Evolutionary conservation across 2,113 vertebrate genomes (phyloP).

Genomic region (Tamias sibiricus): DNA sequence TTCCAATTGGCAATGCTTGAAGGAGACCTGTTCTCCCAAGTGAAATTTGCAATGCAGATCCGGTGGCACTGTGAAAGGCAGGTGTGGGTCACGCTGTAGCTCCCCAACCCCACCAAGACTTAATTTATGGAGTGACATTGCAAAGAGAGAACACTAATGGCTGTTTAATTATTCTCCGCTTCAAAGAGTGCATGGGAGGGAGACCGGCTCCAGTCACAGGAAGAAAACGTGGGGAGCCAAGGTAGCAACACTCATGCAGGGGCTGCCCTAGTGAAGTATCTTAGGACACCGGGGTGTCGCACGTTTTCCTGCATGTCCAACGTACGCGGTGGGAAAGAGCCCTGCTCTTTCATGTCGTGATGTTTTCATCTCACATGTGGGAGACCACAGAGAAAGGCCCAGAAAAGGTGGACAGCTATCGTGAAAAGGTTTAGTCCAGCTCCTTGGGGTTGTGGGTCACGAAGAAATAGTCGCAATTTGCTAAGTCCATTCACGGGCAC

Average conservation of each 20-base stretch:
- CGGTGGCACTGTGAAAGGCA: conserved; percentile 69
- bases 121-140: conserved; percentile 84
- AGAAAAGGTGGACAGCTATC: not conserved
- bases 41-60: conserved; percentile 82
- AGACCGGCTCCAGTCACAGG: conserved; percentile 66
- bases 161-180: conserved; percentile 84
- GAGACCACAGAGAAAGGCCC: fast-evolving
- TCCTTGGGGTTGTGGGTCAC: not conserved
- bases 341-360: fast-evolving
- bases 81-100: conserved; percentile 64
- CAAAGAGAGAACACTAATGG: conserved; percentile 71
- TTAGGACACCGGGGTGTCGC: not conserved
- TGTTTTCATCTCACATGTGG: fast-evolving
- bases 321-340: fast-evolving
- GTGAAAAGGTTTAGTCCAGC: not conserved
- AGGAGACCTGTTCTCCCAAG: conserved; percentile 63
- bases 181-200: conserved; percentile 68
- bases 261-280: not conserved
- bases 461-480: not conserved
- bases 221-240: not conserved
- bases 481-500: not conserved
- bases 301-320: not conserved
- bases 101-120: conserved; percentile 62
- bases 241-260: conserved; percentile 44
- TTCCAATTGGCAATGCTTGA: conserved; percentile 72